phyloP scores from a whole-genome alignment of 2,888 invertebrate species.

The Torymus auratus region DNA sequence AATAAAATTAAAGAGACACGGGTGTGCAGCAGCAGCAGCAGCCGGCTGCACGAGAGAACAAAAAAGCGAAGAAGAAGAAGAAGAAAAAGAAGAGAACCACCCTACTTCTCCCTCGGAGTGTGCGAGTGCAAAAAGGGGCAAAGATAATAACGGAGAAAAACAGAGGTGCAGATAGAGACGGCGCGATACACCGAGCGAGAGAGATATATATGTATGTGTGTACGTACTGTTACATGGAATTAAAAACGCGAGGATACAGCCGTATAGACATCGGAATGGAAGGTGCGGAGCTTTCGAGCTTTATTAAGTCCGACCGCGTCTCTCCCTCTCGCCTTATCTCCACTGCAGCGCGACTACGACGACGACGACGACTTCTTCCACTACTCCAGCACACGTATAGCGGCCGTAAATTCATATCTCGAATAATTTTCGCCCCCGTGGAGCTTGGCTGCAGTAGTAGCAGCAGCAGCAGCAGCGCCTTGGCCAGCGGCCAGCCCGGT shows the following conservation, averaged over 20 bases:
- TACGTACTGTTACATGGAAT: conserved; percentile 35
- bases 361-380: too few relatives aligned
- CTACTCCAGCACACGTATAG: too few relatives aligned
- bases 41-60: background rate
- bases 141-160: conserved; percentile 1
- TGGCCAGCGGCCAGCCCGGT: conserved; percentile 65
- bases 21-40: conserved; percentile 6
- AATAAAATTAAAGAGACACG: conserved; percentile 27
- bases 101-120: too few relatives aligned
- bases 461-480: conserved; percentile 56
- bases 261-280: conserved; percentile 14
- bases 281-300: conserved; percentile 38
- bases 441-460: conserved; percentile 41
- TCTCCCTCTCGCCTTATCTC: conserved; percentile 55
- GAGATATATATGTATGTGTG: background rate
- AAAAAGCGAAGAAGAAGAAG: conserved; percentile 5
- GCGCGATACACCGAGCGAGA: background rate
- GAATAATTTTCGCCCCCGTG: conserved; percentile 72
- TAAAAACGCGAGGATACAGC: conserved; percentile 44
- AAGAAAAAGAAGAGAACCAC: background rate
- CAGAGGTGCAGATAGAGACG: conserved; percentile 25
- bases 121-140: too few relatives aligned
- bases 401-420: conserved; percentile 74
- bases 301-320: conserved; percentile 65
- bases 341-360: conserved; percentile 34